Evolutionary conservation across 1,140 invertebrate genomes (phyloP), one percentile per base, ranked within the genome.

Genomic region (Phortica variegata): DNA sequence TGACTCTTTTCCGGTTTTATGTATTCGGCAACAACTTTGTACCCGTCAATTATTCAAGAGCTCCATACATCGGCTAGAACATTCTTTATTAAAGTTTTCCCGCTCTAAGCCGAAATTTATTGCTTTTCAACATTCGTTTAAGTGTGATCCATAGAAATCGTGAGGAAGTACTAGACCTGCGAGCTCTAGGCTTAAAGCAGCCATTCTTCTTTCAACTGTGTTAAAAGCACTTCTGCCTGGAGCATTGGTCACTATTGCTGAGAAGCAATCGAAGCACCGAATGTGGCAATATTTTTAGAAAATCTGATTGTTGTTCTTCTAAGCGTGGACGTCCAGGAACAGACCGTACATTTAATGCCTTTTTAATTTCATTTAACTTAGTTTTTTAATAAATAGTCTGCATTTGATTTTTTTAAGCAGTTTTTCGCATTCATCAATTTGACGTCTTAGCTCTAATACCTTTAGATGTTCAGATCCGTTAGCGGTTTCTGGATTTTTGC

Each of bases 201-300:
- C 63, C 60, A 70, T 70, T 4, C 60, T 26, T 31, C 60, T 45
- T 36, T 73, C 62, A 7, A 70, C 59, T 29, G 57, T 37, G 46
- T 69, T 66, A 48, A 52, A 69, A 8, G 65, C 65, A 33, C 58
- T 65, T 29, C 60, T 43, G 2, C 60, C 57, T 20, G 76, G 77
- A 20, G 77, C 77, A 65, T 79, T 76, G 1, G 70, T 75, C 16
- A 55, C 60, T 32, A 78, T 65, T n/a, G n/a, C n/a, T n/a, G n/a
- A n/a, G n/a, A n/a, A n/a, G n/a, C n/a, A n/a, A n/a, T n/a, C n/a
- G n/a, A n/a, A n/a, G n/a, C n/a, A n/a, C n/a, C n/a, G n/a, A n/a
- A n/a, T n/a, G n/a, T n/a, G n/a, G n/a, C n/a, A n/a, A n/a, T n/a
- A n/a, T n/a, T n/a, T n/a, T n/a, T n/a, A n/a, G n/a, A n/a, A n/a